These are phyloP conservation scores for Dasysyrphus albostriatus DNA, from an alignment of 2,888 invertebrate species.

Conservation along the genomic window DNA sequence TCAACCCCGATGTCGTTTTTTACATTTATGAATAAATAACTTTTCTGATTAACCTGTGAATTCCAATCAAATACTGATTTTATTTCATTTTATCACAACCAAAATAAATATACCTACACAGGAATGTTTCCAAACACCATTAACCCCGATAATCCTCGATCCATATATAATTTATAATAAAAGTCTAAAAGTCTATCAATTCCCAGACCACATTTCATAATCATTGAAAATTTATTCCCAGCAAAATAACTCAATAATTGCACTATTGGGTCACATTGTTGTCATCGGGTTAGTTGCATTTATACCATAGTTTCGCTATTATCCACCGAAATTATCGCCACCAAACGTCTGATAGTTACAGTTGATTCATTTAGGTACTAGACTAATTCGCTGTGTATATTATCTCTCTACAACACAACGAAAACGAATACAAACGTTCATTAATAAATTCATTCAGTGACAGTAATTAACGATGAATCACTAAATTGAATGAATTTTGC, in stretches of 20 bases:
- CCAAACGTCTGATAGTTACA: not conserved
- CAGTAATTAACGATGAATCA: conserved; percentile 59
- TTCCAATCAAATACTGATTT: no score
- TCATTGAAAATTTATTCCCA: conserved; percentile 6
- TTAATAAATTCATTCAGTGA: conserved; percentile 54
- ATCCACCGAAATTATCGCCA: not conserved
- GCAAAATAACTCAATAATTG: conserved; percentile 8
- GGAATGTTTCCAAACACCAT: not conserved
- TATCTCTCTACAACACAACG: not conserved
- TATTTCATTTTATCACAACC: no score
- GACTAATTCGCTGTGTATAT: conserved; percentile 1
- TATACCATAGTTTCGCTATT: not conserved
- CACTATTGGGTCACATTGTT: conserved; percentile 9
- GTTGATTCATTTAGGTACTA: conserved; percentile 14
- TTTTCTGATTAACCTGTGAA: no score
- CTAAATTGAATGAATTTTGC: conserved; percentile 17
- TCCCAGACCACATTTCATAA: conserved; percentile 18
- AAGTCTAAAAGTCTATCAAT: conserved; percentile 5
- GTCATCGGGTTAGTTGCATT: conserved; percentile 13
- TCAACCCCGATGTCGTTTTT: no score
- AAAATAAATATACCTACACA: no score
- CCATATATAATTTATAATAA: not conserved
- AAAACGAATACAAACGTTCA: not conserved
- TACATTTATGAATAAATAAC: no score
- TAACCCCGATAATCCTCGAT: not conserved